phyloP scores from a whole-genome alignment of 2,888 invertebrate genomes.

The Pegoplata infirma region DNA sequence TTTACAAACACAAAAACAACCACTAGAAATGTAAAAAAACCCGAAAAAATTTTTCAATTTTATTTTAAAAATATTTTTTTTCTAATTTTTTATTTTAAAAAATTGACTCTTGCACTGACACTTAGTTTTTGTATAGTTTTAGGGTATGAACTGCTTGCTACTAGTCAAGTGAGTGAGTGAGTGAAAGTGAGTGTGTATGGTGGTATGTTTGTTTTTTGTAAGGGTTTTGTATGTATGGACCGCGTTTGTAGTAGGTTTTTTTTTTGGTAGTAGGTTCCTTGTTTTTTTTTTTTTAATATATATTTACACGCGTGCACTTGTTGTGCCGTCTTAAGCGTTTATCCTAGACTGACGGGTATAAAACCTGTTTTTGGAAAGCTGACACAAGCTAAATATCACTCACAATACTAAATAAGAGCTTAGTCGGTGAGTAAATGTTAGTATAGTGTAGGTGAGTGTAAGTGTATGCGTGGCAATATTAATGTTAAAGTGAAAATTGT shows the following conservation, averaged over 20 bases:
- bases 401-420: conserved; percentile 43
- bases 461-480: conserved; percentile 32
- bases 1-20: background rate
- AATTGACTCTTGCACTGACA: background rate
- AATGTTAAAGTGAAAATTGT: conserved; percentile 30
- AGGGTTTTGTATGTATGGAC: conserved; percentile 26
- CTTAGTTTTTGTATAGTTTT: conserved; percentile 2
- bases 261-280: conserved; percentile 33
- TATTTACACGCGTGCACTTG: conserved; percentile 76
- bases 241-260: conserved; percentile 42
- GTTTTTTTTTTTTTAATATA: conserved; percentile 6
- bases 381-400: conserved; percentile 62
- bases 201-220: background rate
- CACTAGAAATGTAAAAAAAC: background rate
- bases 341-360: conserved; percentile 77
- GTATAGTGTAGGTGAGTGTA: background rate
- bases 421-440: conserved; percentile 32
- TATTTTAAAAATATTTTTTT: background rate
- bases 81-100: background rate
- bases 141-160: background rate
- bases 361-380: conserved; percentile 73
- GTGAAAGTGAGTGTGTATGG: conserved; percentile 17
- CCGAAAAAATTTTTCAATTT: no score
- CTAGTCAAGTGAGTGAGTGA: background rate
- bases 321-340: conserved; percentile 78